phyloP scores from a whole-genome alignment of 2,888 invertebrate species.

The Thereva nobilitata region DNA sequence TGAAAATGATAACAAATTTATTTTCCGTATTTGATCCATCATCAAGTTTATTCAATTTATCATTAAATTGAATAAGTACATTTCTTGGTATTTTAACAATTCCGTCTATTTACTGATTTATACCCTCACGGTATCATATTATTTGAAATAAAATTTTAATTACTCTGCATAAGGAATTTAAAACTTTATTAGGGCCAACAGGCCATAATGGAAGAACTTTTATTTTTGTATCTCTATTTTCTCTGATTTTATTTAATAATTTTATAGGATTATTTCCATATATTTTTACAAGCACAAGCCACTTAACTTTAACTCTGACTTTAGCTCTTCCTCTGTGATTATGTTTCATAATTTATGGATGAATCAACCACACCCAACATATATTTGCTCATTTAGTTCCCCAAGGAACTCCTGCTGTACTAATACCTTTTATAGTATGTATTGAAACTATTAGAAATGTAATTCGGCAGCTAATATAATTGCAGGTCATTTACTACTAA shows the following conservation, averaged over 20 bases:
- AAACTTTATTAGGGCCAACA: slow-evolving; percentile 60
- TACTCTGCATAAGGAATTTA: slow-evolving; percentile 64
- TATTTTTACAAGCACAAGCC: slow-evolving; percentile 71
- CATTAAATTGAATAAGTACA: slow-evolving; percentile 66
- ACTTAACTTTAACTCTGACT: slow-evolving; percentile 64
- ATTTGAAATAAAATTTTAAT: slow-evolving; percentile 60
- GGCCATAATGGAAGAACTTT: slow-evolving; percentile 60
- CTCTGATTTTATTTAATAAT: slow-evolving; percentile 68
- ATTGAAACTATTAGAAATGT: slow-evolving; percentile 76
- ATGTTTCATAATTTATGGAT: slow-evolving; percentile 68
- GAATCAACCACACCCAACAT: slow-evolving; percentile 65
- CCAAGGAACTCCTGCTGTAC: slow-evolving; percentile 65
- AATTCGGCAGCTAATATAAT: slow-evolving; percentile 56
- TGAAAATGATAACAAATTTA: slow-evolving; percentile 72
- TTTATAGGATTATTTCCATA: slow-evolving; percentile 71
- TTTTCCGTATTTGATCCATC: slow-evolving; percentile 72
- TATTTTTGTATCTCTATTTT: slow-evolving; percentile 64
- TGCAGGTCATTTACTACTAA: too few species aligned
- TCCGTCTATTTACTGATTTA: slow-evolving; percentile 53
- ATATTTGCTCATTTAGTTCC: slow-evolving; percentile 73
- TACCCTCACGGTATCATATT: slow-evolving; percentile 44
- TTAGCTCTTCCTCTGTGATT: slow-evolving; percentile 68
- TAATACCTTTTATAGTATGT: slow-evolving; percentile 74
- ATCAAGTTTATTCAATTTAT: slow-evolving; percentile 60
- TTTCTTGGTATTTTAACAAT: slow-evolving; percentile 61